phyloP scores from a whole-genome alignment of 2,797 vertebrate genomes.

The Stomatorhinus walkeri region DNA sequence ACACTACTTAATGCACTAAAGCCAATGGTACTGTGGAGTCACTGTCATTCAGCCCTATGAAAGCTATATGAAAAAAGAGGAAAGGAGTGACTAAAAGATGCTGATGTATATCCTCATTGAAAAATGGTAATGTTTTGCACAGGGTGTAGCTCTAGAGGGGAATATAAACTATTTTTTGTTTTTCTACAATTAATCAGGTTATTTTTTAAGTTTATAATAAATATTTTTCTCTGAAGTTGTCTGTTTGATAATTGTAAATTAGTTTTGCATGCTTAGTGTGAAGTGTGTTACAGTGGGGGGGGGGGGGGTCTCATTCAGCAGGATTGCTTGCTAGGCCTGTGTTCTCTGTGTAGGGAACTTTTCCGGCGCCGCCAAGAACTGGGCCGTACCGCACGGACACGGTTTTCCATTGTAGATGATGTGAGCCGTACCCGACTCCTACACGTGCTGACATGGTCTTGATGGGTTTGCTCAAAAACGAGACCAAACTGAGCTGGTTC shows the following conservation, averaged over 20 bases:
- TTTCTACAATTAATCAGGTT: slow-evolving; percentile 33
- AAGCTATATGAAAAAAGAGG: neutral
- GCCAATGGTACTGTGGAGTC: neutral
- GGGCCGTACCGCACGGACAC: neutral
- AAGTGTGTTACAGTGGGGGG: neutral
- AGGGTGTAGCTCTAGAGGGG: slow-evolving; percentile 25
- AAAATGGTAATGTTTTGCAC: slow-evolving; percentile 41
- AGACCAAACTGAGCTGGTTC: neutral
- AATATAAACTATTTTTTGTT: slow-evolving; percentile 24
- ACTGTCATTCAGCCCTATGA: neutral
- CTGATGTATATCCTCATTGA: neutral
- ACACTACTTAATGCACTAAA: neutral
- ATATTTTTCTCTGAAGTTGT: slow-evolving; percentile 39
- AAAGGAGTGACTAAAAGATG: neutral
- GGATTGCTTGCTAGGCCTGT: neutral
- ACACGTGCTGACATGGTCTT: neutral
- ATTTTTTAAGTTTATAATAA: slow-evolving; percentile 38
- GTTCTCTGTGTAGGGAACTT: neutral
- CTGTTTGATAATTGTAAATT: slow-evolving; percentile 44
- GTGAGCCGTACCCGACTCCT: neutral
- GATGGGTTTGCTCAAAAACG: neutral
- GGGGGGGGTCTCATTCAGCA: neutral
- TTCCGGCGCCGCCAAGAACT: neutral
- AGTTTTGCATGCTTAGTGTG: slow-evolving; percentile 29
- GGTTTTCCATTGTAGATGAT: neutral